Evolutionary conservation across 2,113 vertebrate genomes (phyloP).

Genomic region (Aptenodytes patagonicus): DNA sequence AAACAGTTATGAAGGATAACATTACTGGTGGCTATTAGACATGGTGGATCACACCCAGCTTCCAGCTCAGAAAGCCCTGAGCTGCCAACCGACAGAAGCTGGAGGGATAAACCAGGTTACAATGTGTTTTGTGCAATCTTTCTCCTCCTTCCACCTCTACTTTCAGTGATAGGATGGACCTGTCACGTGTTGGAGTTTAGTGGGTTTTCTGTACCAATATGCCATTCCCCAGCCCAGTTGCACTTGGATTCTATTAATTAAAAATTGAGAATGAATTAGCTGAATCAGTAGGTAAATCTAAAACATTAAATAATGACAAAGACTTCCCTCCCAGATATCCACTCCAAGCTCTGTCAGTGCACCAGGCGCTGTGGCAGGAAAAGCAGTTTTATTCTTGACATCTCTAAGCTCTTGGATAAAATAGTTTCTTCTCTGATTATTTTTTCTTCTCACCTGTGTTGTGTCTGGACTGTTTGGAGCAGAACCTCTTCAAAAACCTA

Average conservation of each 20-base stretch:
- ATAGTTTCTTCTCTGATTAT: neutral
- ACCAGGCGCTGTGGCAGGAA: neutral
- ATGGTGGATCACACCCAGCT: neutral
- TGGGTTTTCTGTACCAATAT: neutral
- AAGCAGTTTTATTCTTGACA: neutral
- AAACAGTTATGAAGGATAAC: neutral
- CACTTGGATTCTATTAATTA: neutral
- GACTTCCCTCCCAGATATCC: neutral
- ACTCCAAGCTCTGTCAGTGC: accelerated
- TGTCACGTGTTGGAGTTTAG: neutral
- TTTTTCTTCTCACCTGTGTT: neutral
- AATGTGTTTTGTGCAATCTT: neutral
- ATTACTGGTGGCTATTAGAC: neutral
- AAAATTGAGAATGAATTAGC: neutral
- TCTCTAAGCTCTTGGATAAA: neutral
- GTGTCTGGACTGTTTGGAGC: neutral
- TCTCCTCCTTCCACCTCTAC: neutral
- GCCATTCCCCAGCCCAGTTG: neutral
- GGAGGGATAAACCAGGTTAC: neutral
- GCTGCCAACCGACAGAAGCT: neutral
- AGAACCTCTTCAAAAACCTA: neutral
- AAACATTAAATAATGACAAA: neutral
- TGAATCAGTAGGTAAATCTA: neutral
- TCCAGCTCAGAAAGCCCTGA: neutral
- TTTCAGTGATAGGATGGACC: neutral